Base-by-base conservation (phyloP, 2,797 vertebrate species). In the Lepilemur septentrionalis region DNA sequence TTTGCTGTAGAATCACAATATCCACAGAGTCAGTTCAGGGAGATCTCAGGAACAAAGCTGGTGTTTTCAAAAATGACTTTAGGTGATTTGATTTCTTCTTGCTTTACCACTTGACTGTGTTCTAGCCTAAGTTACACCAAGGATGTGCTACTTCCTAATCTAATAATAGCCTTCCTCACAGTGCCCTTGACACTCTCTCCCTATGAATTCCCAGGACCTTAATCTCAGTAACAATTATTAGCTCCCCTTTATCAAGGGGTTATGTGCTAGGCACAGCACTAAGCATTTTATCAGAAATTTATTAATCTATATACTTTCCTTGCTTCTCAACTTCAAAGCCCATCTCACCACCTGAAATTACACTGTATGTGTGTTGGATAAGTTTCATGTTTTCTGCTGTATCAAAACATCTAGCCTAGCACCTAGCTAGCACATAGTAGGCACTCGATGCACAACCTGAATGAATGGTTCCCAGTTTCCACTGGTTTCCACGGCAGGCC, bases 381-480 rank as follows among this genome's bases (percentile, higher is more conserved):
- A 7, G 59, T 23, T 75, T 38, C 81, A 22, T 0, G 5, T 82
- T 69, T 43, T 17, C 76, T 7, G 5, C 9, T 4, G 5, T 23
- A 43, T 65, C 35, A 18, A 15, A 38, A 38, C 9, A 7, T 38
- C 52, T 32, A 11, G 46, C 30, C 30, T 35, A 13, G 35, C 1
- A 9, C 46, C 23, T 2, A 14, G 35, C 35, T 2, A 14, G 35
- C 35, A 11, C 0, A 0, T 0, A 38, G 48, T 1, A 41, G 72
- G 32, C 57, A 6, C 65, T 65, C n/a, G 63, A 0, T 3, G 28
- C 25, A 25, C 17, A 3, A 48, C 11, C 13, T 14, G 6, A 75
- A 8, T 9, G 23, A 50, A 2, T 2, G 9, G n/a, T 14, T 65
- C 28, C 48, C 41, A 20, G 25, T 41, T 43, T 35, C 28, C 72